A percentile compares a stretch with the other conserved stretches of the same genome.
Conservation (phyloP, 2,113 vertebrate species). For the Actenoides lindsayi region DNA sequence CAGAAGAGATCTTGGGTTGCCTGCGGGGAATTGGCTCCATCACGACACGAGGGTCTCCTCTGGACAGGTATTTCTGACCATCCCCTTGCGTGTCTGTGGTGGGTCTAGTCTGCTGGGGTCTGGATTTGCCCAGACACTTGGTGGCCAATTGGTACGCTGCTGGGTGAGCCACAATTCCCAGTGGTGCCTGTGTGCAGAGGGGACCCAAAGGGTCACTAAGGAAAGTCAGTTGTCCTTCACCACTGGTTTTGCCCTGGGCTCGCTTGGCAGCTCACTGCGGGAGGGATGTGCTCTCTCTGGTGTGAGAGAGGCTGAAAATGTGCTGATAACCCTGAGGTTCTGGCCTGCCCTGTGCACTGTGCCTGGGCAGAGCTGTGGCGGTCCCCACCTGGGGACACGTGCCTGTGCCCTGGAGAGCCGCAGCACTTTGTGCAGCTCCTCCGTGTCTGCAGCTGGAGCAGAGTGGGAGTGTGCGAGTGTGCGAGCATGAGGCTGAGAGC, state of each 20-base stretch:
- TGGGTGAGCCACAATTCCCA: not conserved
- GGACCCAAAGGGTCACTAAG: not conserved
- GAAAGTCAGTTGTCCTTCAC: not conserved
- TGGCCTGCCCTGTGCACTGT: accelerated
- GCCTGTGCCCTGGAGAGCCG: not conserved
- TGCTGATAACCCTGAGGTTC: accelerated
- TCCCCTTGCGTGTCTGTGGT: accelerated
- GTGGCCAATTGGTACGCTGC: not conserved
- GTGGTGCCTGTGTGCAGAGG: not conserved
- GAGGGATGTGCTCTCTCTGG: not conserved
- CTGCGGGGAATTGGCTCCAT: not conserved
- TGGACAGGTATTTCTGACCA: not conserved
- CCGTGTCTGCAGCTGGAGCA: not conserved
- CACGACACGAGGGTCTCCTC: not conserved
- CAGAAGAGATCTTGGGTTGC: not conserved
- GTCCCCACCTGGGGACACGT: accelerated
- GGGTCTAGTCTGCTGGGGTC: not conserved
- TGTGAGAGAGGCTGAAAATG: not conserved
- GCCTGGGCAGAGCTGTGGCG: accelerated
- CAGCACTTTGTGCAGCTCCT: not conserved
- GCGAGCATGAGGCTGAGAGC: accelerated
- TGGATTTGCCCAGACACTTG: not conserved
- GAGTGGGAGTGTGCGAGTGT: not conserved
- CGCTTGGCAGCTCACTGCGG: not conserved
- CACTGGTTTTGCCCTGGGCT: not conserved